Base-by-base conservation (phyloP, 1,140 invertebrate species). In the Heliconius hewitsoni region DNA sequence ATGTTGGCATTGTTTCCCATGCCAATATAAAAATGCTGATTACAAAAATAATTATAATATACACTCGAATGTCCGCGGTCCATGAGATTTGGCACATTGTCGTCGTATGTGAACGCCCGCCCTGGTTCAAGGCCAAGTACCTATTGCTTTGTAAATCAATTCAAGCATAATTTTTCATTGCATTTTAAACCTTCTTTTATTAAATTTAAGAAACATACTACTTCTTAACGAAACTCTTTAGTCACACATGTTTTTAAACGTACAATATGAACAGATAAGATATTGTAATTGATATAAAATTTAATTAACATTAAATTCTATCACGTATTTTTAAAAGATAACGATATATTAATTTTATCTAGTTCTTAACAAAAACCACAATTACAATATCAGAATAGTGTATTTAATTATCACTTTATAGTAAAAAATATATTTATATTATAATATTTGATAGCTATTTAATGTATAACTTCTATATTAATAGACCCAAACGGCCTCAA, bases 1-100 rank as follows among this genome's bases (percentile, higher is more conserved):
- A 66, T 66, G 60, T 66, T 66, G 60, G 60, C 23, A 30, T 66
- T 66, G 60, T 66, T 30, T 66, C 27, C 3, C 23, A 13, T 66
- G 23, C 60, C 66, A 60, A 77, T 37, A 73, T 73, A 73, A 72
- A 72, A 78, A 74, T 80, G 52, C 27, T 79, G 27, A 66, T 66
- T 66, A 66, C 23, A 50, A 42, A 39, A 75, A 75, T 70, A 75
- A 74, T 52, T 30, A 46, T 76, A 55, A 76, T 73, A 66, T 60
- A 71, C 71, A 76, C 70, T 72, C 23, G 18, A 76, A 73, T 39
- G 70, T 79, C 30, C 46, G 27, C 60, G 23, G 60, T 66, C 60
- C 23, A 66, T 39, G 70, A 66, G 72, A 77, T 82, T 82, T 82
- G 81, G 81, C 79, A 78, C 78, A 80, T 78, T 83, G 82, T 80